Evolutionary conservation across 2,888 invertebrate genomes (phyloP).

Genomic region (Conus canariensis): DNA sequence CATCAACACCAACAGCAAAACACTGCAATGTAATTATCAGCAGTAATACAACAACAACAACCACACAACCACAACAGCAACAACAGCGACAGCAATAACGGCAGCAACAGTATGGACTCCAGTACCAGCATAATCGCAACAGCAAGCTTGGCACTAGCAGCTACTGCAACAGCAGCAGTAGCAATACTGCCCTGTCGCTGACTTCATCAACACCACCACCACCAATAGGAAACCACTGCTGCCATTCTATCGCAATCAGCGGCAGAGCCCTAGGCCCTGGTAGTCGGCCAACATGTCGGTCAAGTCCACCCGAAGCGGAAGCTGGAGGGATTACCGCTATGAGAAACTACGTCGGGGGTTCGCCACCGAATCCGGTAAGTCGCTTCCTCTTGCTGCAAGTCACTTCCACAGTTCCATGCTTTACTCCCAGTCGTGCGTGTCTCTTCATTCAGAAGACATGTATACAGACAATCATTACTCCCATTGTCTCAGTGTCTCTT

Average conservation of each 20-base stretch:
- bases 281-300: conserved; percentile 38
- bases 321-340: conserved; percentile 50
- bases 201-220: not conserved
- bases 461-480: not conserved
- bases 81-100: not conserved
- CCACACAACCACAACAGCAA: not conserved
- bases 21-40: too few species aligned
- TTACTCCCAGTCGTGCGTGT: not conserved
- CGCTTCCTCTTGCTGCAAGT: too few species aligned
- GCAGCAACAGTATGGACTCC: not conserved
- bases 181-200: too few species aligned
- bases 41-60: not conserved
- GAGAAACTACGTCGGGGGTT: conserved; percentile 45
- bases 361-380: conserved; percentile 43
- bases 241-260: not conserved
- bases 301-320: conserved; percentile 46
- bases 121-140: not conserved
- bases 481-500: too few species aligned
- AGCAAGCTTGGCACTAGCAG: too few species aligned
- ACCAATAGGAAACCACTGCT: not conserved
- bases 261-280: not conserved
- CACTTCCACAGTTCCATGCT: too few species aligned
- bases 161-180: not conserved
- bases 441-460: not conserved
- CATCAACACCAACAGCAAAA: too few species aligned